These are phyloP conservation scores for Nerophis lumbriciformis DNA, from an alignment of 2,113 vertebrate species.

Conservation along the genomic window DNA sequence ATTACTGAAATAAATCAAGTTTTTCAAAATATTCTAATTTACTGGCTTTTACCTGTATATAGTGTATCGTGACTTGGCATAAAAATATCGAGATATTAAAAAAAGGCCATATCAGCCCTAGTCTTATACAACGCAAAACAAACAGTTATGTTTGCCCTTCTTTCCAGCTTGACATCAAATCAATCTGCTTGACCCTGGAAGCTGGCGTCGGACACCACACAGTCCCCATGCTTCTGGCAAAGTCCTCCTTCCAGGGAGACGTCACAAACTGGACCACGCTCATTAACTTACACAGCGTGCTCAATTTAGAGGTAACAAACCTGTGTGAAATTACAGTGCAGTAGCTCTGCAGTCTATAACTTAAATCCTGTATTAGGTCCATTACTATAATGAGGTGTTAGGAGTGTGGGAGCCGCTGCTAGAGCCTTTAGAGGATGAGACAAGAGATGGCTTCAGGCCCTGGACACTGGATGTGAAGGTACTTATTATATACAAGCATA, in stretches of 20 bases:
- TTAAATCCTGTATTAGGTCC: constrained; percentile 72
- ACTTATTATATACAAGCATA: neutral
- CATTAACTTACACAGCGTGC: constrained; percentile 82
- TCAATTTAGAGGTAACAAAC: constrained; percentile 83
- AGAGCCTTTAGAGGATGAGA: constrained; percentile 89
- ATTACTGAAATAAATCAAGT: too few relatives aligned
- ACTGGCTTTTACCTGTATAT: too few relatives aligned
- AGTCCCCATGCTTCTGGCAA: constrained; percentile 94
- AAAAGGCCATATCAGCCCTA: too few relatives aligned
- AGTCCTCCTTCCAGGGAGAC: constrained; percentile 84
- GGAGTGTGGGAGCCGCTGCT: constrained; percentile 97
- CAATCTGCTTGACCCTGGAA: constrained; percentile 89
- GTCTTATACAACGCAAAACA: too few relatives aligned
- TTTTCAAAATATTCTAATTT: too few relatives aligned
- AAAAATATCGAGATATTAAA: too few relatives aligned
- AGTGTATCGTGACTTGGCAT: too few relatives aligned
- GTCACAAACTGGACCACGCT: constrained; percentile 90
- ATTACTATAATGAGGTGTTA: constrained; percentile 93
- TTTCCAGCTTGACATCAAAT: constrained; percentile 73
- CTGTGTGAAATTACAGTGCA: neutral
- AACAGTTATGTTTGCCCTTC: neutral
- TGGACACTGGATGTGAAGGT: constrained; percentile 91
- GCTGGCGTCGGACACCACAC: constrained; percentile 93
- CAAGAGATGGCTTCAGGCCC: constrained; percentile 82
- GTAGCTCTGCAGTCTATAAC: neutral